Base-by-base conservation (phyloP, 2,113 vertebrate genomes). In the Cricetomys ansorgei region DNA sequence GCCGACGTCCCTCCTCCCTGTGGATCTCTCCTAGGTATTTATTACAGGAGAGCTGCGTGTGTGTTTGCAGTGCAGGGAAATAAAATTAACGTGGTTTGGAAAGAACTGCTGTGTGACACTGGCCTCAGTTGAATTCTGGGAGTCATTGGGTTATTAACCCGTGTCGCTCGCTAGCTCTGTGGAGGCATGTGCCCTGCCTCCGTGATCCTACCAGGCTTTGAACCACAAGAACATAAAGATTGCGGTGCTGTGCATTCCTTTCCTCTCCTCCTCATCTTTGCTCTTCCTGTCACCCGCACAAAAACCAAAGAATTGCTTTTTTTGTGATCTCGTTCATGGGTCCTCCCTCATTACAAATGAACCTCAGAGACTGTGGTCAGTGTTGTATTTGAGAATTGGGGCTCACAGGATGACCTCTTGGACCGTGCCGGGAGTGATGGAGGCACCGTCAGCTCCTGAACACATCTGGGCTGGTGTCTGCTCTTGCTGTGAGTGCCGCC, bases 21-120 rank as follows among this genome's bases (percentile, higher is more conserved):
- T 97, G 99, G 99, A 99, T 98, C 87, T 98, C 99, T 29, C 98
- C 99, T 99, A 99, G 99, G 99, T 99, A 99, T 97, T 98, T 98
- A 92, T 80, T 95, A 97, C 89, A 95, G 88, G 95, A 76, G 84
- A 95, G 79, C 67, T 67, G 96, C 55, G 96, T 94, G 89, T 67
- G 88, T 59, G 98, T 97, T 95, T 98, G 98, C 96, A 0, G 97
- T 97, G 98, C 96, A 79, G 97, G 95, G 75, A 92, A 96, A 94
- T 96, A 86, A 87, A 3, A 75, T 93, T 95, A 86, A 4, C 95
- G 75, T 13, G 4, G 0, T 91, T 88, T 76, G 93, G 75, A 83
- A 91, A 67, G 86, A 43, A 10, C 95, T 19, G 0, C 0, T 89
- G 95, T 96, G 94, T 97, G 94, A 25, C 95, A 70, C 98, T 98